Percentiles rank a stretch among this genome's conserved stretches.
Evolutionary conservation across 2,113 vertebrate genomes (phyloP).

Genomic region (Petrocephalus microphthalmus): DNA sequence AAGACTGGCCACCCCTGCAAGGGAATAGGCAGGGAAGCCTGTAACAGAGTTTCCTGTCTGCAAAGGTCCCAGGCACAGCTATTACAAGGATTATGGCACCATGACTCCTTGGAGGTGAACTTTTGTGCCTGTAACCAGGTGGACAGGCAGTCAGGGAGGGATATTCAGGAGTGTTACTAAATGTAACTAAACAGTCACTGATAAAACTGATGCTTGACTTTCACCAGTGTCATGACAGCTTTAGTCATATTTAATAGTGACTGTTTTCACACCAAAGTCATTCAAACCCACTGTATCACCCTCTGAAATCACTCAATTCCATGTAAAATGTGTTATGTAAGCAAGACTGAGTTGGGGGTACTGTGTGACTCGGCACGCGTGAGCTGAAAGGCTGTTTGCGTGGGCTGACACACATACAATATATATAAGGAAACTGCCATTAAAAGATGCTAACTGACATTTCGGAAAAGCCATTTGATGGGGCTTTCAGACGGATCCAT

Average conservation of each 20-base stretch:
- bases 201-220: background rate
- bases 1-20: slow-evolving; percentile 8
- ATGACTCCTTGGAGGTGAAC: background rate
- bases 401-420: slow-evolving; percentile 34
- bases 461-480: background rate
- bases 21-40: slow-evolving; percentile 34
- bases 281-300: background rate
- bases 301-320: background rate
- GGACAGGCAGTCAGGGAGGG: background rate
- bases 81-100: background rate
- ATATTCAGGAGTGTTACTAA: background rate
- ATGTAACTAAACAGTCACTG: background rate
- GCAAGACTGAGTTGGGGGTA: background rate
- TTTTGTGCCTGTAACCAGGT: background rate
- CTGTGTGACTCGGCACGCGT: background rate
- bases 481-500: background rate
- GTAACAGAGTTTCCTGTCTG: slow-evolving; percentile 7
- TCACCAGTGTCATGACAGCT: background rate
- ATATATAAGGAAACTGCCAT: background rate
- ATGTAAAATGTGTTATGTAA: background rate
- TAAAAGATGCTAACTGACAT: background rate
- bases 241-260: background rate
- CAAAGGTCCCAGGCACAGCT: background rate
- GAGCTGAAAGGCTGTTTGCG: background rate
- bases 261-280: background rate